Evolutionary conservation across 2,113 vertebrate species (phyloP).

Genomic region (Oenanthe oenanthe): DNA sequence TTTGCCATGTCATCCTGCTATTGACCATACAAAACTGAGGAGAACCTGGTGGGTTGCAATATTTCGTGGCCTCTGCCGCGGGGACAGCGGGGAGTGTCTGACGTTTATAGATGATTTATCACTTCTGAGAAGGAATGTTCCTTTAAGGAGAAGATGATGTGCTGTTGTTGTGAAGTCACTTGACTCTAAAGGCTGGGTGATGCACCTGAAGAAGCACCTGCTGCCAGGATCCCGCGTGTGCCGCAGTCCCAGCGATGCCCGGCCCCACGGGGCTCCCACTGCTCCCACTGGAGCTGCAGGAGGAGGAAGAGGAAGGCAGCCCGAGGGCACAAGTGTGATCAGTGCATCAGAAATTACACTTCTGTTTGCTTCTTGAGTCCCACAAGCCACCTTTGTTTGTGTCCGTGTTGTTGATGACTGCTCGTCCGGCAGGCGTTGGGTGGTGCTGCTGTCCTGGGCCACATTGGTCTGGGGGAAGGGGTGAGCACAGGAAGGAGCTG

Average conservation of each 20-base stretch:
- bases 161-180: conserved; percentile 43
- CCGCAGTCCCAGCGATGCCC: neutral
- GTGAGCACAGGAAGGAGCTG: conserved; percentile 34
- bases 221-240: conserved; percentile 52
- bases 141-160: conserved; percentile 33
- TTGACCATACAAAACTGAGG: conserved; percentile 38
- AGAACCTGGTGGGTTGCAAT: conserved; percentile 52
- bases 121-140: conserved; percentile 67
- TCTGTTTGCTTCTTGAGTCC: conserved; percentile 68
- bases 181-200: conserved; percentile 47
- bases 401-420: conserved; percentile 68
- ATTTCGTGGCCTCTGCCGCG: neutral
- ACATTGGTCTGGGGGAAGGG: conserved; percentile 72
- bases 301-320: neutral
- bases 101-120: conserved; percentile 19
- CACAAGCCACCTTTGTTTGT: conserved; percentile 48
- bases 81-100: conserved; percentile 18
- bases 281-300: neutral
- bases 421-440: conserved; percentile 45
- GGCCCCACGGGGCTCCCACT: neutral
- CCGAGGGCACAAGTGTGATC: conserved; percentile 52
- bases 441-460: conserved; percentile 57
- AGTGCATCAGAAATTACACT: conserved; percentile 52
- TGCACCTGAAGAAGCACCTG: conserved; percentile 47
- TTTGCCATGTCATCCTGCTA: conserved; percentile 31